Conservation (phyloP, 2,888 invertebrate genomes). For the Microctonus aethiopoides region DNA sequence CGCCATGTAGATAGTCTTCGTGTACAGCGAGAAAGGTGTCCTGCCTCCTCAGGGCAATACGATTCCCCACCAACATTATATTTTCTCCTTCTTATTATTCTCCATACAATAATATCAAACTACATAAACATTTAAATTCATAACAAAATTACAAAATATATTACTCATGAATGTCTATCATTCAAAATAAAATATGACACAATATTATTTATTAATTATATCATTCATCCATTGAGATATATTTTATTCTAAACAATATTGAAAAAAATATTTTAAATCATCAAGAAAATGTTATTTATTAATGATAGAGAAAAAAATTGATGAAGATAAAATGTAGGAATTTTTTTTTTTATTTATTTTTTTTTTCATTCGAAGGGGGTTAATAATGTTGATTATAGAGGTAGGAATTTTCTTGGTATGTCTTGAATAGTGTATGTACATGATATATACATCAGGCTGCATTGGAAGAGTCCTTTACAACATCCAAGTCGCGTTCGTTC, state of each 20-base stretch:
- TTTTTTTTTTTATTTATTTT: neutral
- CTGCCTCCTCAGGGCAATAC: conserved; percentile 16
- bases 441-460: too few species aligned
- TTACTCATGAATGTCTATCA: too few species aligned
- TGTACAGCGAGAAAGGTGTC: conserved; percentile 40
- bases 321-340: neutral
- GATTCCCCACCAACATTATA: conserved; percentile 14
- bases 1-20: conserved; percentile 27
- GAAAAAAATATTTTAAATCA: neutral
- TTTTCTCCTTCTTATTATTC: neutral
- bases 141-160: neutral
- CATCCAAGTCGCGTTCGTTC: neutral
- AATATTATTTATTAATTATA: too few species aligned
- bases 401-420: conserved; percentile 16
- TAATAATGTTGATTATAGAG: neutral
- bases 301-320: neutral
- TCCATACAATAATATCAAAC: neutral
- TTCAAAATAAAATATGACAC: too few species aligned
- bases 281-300: neutral
- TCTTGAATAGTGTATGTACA: conserved; percentile 1
- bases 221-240: too few species aligned
- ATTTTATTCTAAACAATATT: too few species aligned
- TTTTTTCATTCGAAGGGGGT: neutral
- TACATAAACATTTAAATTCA: neutral
- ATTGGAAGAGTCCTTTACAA: neutral